Conservation (phyloP, 2,797 vertebrate genomes). For the Gymnocypris eckloni region DNA sequence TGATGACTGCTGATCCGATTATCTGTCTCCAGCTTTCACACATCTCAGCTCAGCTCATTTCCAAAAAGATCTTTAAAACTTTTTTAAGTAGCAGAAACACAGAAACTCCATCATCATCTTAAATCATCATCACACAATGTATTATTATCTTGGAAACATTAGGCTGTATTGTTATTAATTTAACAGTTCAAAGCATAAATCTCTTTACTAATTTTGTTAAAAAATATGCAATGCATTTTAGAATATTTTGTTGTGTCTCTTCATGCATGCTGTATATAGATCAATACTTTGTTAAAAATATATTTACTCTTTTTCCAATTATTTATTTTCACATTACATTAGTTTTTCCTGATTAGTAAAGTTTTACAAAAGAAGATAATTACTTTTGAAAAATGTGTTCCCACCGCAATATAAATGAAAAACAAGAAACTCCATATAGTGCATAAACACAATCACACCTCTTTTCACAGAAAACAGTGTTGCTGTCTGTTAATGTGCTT, state of each 20-base stretch:
- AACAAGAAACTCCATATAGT: background rate
- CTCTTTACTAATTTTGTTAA: background rate
- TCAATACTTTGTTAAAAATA: background rate
- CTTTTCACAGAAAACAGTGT: slow-evolving; percentile 10
- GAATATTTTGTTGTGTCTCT: background rate
- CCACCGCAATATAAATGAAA: background rate
- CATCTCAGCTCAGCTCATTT: slow-evolving; percentile 12
- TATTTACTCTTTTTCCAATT: background rate
- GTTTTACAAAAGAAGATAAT: background rate
- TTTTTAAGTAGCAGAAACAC: background rate
- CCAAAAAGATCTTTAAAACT: background rate
- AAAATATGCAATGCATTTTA: background rate
- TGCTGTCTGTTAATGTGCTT: slow-evolving; percentile 4
- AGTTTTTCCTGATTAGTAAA: background rate
- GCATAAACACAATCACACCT: background rate
- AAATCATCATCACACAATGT: background rate
- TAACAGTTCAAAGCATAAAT: background rate
- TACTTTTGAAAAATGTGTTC: background rate
- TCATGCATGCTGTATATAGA: background rate
- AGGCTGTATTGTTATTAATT: background rate
- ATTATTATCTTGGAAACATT: background rate
- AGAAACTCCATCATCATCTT: background rate
- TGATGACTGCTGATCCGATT: slow-evolving; percentile 24
- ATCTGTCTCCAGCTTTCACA: slow-evolving; percentile 40
- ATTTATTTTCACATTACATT: background rate